phyloP scores from a whole-genome alignment of 1,140 invertebrate genomes.

The Danaus plexippus region DNA sequence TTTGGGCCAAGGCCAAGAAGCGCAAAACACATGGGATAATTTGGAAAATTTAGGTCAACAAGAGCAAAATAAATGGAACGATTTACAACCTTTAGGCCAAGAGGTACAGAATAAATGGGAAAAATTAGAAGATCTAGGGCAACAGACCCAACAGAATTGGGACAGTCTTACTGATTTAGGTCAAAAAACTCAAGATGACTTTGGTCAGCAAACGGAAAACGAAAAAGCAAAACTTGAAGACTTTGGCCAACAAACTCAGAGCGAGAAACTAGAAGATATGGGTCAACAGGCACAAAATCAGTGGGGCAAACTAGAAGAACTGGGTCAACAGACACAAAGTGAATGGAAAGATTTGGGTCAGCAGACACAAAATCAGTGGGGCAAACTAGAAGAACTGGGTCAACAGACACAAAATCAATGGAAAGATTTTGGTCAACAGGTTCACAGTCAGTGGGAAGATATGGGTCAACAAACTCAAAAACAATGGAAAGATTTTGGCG shows the following conservation, averaged over 20 bases:
- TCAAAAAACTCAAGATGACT: slow-evolving; percentile 25
- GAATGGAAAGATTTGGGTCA: slow-evolving; percentile 34
- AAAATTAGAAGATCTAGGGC: slow-evolving; percentile 45
- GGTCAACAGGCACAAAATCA: slow-evolving; percentile 7
- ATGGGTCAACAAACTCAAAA: slow-evolving; percentile 33
- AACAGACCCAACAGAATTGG: slow-evolving; percentile 33
- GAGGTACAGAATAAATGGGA: slow-evolving; percentile 34
- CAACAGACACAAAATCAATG: slow-evolving; percentile 3
- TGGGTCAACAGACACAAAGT: slow-evolving; percentile 32
- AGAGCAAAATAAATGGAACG: slow-evolving; percentile 22
- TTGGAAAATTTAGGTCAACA: slow-evolving; percentile 36
- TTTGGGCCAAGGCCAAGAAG: slow-evolving; percentile 9
- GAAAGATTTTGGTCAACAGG: slow-evolving; percentile 19
- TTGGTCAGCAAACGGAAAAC: slow-evolving; percentile 25
- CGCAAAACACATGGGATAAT: slow-evolving; percentile 6
- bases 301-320: slow-evolving; percentile 11
- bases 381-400: slow-evolving; percentile 30
- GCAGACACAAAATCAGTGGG: slow-evolving; percentile 28
- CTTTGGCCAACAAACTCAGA: slow-evolving; percentile 25
- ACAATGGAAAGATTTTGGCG: slow-evolving; percentile 27
- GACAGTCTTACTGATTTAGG: slow-evolving; percentile 15
- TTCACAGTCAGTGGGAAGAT: slow-evolving; percentile 27
- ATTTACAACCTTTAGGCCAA: slow-evolving; percentile 34
- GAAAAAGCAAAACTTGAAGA: slow-evolving; percentile 29
- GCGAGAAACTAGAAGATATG: slow-evolving; percentile 28